Evolutionary conservation across 2,888 invertebrate species (phyloP).

Genomic region (Thera obeliscata): DNA sequence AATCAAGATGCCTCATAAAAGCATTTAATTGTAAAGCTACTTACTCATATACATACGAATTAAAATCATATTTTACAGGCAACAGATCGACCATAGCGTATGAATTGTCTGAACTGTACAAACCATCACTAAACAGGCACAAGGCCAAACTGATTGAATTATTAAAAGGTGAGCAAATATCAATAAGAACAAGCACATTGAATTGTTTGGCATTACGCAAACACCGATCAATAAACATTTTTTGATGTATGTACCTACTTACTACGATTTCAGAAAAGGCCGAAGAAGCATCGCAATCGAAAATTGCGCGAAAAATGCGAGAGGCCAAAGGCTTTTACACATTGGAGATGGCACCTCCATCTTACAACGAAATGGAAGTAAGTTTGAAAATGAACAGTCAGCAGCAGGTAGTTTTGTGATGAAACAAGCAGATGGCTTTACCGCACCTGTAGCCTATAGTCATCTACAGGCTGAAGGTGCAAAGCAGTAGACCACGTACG

Average conservation of each 20-base stretch:
- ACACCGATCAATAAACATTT: slow-evolving; percentile 28
- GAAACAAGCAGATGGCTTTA: too few relatives aligned
- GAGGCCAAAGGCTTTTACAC: slow-evolving; percentile 66
- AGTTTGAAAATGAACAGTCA: neutral
- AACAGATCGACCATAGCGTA: slow-evolving; percentile 46
- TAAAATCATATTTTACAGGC: slow-evolving; percentile 45
- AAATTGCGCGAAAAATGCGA: slow-evolving; percentile 61
- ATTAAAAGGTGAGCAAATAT: slow-evolving; percentile 54
- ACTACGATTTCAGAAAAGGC: slow-evolving; percentile 58
- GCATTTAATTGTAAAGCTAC: too few relatives aligned
- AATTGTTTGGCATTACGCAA: slow-evolving; percentile 31
- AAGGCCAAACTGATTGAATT: slow-evolving; percentile 57
- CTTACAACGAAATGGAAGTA: slow-evolving; percentile 57
- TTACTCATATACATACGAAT: too few relatives aligned
- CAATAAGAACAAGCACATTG: slow-evolving; percentile 19
- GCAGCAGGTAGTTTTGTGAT: too few relatives aligned
- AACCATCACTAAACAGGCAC: slow-evolving; percentile 50
- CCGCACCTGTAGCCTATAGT: too few relatives aligned
- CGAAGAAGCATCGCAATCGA: slow-evolving; percentile 56
- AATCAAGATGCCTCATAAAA: too few relatives aligned
- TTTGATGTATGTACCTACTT: neutral
- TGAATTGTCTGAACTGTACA: slow-evolving; percentile 56
- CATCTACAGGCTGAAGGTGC: too few relatives aligned
- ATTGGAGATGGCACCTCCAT: slow-evolving; percentile 70
- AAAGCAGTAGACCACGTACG: too few relatives aligned